A percentile compares a stretch with the other conserved stretches of the same genome.
phyloP scores from a whole-genome alignment of 1,140 invertebrate species.

The Drosophila lini region DNA sequence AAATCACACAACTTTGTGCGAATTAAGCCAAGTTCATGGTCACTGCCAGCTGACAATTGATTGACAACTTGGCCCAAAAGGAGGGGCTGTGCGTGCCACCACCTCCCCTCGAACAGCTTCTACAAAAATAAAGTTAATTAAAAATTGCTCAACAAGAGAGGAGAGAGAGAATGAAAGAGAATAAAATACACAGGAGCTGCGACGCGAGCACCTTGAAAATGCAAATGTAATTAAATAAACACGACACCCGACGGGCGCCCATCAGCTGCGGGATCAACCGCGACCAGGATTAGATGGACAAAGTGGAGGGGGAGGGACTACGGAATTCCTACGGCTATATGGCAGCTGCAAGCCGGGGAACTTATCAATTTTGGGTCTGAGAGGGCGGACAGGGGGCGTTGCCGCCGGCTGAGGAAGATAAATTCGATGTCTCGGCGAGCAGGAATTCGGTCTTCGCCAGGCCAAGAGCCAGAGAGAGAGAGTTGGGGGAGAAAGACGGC shows the following conservation, averaged over 20 bases:
- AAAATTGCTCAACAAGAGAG: constrained; percentile 49
- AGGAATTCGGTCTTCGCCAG: constrained; percentile 31
- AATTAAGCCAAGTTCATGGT: constrained; percentile 67
- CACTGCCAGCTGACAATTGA: constrained; percentile 66
- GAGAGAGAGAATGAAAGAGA: constrained; percentile 10
- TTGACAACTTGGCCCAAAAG: constrained; percentile 71
- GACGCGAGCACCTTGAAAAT: constrained; percentile 64
- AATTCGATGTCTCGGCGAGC: constrained; percentile 45
- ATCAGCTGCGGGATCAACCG: constrained; percentile 15
- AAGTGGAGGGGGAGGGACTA: background rate
- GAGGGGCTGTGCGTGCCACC: constrained; percentile 4
- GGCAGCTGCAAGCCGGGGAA: constrained; percentile 8
- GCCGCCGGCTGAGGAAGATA: constrained; percentile 55
- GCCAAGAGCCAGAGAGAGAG: background rate
- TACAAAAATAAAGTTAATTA: constrained; percentile 78
- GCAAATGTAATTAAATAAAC: constrained; percentile 76
- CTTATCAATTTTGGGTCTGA: constrained; percentile 25
- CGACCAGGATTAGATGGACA: constrained; percentile 19
- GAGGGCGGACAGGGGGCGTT: constrained; percentile 4
- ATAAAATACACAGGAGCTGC: constrained; percentile 22
- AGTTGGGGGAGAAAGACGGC: background rate
- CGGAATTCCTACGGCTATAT: constrained; percentile 12
- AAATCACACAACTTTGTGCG: constrained; percentile 18
- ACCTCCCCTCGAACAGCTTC: constrained; percentile 37
- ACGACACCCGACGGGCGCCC: constrained; percentile 31